Conservation (phyloP, 92 coral and sea anemone genomes). For the Bergia sp. region DNA sequence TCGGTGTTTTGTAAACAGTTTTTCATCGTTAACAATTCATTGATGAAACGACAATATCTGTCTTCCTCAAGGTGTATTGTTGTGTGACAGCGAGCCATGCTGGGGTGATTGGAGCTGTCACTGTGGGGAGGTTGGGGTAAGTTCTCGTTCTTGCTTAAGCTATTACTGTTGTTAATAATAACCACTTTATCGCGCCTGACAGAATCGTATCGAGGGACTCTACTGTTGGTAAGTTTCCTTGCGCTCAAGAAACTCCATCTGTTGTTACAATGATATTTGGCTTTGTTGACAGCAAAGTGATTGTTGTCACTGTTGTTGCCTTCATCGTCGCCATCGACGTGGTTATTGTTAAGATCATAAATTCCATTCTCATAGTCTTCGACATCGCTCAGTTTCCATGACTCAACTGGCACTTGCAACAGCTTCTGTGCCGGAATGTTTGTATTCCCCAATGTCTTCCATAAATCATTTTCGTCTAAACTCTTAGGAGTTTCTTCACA, state of each 20-base stretch:
- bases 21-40: conserved; percentile 10
- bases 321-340: not conserved
- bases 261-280: not conserved
- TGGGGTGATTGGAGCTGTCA: not conserved
- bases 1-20: not conserved
- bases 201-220: not conserved
- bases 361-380: not conserved
- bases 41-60: not conserved
- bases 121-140: not conserved
- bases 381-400: not conserved
- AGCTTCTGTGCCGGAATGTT: conserved; percentile 5
- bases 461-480: not conserved
- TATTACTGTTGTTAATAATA: not conserved
- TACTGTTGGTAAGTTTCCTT: not conserved
- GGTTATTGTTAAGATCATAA: not conserved
- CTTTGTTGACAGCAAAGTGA: not conserved
- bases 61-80: not conserved
- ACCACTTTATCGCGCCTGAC: not conserved
- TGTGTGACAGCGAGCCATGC: not conserved
- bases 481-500: not conserved
- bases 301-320: not conserved
- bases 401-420: not conserved
- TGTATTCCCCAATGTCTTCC: not conserved
- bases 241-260: not conserved
- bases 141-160: not conserved